Evolutionary conservation across 2,113 vertebrate genomes (phyloP).

Genomic region (Nibea albiflora): DNA sequence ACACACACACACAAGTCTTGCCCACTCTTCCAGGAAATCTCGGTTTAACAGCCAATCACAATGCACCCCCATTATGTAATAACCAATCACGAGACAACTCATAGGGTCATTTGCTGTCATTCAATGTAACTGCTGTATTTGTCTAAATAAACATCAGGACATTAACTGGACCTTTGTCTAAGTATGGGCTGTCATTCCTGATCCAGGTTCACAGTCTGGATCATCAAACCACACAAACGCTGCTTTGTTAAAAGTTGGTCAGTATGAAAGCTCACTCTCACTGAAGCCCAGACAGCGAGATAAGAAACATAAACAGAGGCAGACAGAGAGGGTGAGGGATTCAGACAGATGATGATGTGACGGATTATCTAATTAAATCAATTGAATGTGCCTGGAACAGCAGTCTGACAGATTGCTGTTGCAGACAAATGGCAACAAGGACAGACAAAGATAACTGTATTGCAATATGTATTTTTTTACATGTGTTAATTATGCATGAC

Average conservation of each 20-base stretch:
- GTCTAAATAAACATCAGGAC: background rate
- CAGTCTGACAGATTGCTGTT: conserved; percentile 10
- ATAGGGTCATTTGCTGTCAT: conserved; percentile 17
- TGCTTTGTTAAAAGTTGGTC: background rate
- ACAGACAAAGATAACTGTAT: background rate
- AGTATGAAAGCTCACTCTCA: background rate
- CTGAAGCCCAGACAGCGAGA: background rate
- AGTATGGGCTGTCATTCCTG: background rate
- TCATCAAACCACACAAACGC: too few relatives aligned
- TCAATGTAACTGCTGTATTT: conserved; percentile 10
- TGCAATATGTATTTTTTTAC: background rate
- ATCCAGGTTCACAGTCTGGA: background rate
- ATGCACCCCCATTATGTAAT: conserved; percentile 53
- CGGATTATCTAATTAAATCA: conserved; percentile 41
- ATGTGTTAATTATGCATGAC: background rate
- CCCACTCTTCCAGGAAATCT: conserved; percentile 39
- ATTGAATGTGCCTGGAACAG: conserved; percentile 24
- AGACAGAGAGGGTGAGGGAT: conserved; percentile 12
- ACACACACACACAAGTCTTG: background rate
- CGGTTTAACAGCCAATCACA: conserved; percentile 58
- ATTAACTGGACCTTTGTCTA: background rate
- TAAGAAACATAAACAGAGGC: background rate
- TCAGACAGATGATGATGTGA: conserved; percentile 33
- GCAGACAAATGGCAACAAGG: background rate
- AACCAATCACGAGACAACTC: conserved; percentile 57